Evolutionary conservation across 2,888 invertebrate genomes (phyloP).

Genomic region (Himalopsyche anomala): DNA sequence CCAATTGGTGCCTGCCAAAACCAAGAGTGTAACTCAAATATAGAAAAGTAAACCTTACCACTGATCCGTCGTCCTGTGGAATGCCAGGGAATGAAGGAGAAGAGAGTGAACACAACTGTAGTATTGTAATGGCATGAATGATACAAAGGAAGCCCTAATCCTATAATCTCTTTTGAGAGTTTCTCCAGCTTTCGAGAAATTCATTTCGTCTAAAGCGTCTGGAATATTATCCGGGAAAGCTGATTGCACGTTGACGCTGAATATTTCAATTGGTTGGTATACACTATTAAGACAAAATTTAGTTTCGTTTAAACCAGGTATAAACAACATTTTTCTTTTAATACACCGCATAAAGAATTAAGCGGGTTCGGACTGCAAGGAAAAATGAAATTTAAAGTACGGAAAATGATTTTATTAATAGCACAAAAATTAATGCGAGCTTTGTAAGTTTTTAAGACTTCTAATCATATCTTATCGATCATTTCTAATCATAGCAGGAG

Average conservation of each 20-base stretch:
- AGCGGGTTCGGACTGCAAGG: too few species aligned
- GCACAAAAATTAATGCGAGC: too few species aligned
- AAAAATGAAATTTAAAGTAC: too few species aligned
- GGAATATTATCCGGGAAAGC: not conserved
- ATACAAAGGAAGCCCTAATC: constrained; percentile 45
- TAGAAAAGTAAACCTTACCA: constrained; percentile 71
- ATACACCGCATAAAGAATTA: too few species aligned
- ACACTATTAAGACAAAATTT: too few species aligned
- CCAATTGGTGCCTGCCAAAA: not conserved
- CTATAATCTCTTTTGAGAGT: constrained; percentile 44
- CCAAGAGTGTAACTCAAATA: not conserved
- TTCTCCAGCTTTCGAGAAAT: not conserved
- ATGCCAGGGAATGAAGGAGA: constrained; percentile 39
- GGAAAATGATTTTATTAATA: too few species aligned
- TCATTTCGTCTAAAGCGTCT: constrained; percentile 19
- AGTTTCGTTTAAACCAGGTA: too few species aligned
- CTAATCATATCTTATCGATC: too few species aligned
- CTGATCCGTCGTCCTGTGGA: constrained; percentile 75
- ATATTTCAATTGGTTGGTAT: too few species aligned
- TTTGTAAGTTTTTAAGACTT: too few species aligned
- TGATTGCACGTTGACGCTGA: not conserved
- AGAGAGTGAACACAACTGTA: constrained; percentile 24
- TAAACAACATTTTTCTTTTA: too few species aligned
- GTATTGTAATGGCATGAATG: constrained; percentile 47
- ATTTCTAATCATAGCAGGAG: too few species aligned